Conservation (phyloP, 2,888 invertebrate genomes). For the Balanococcus diminutus region DNA sequence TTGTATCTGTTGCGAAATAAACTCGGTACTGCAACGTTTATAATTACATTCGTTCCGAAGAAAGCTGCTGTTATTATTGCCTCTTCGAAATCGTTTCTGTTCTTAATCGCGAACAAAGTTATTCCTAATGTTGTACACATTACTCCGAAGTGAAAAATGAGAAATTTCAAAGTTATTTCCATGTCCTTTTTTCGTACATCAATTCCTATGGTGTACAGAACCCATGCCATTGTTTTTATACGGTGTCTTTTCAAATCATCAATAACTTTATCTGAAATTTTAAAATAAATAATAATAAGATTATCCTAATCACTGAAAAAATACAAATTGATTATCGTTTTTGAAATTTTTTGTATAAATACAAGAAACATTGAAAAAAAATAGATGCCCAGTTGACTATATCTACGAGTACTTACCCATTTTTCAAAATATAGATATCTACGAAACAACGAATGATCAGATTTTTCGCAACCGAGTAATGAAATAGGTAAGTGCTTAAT, state of each 20-base stretch:
- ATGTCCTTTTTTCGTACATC: too few relatives aligned
- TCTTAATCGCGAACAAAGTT: background rate
- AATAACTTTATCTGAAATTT: background rate
- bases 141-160: background rate
- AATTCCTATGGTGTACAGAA: background rate
- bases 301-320: background rate
- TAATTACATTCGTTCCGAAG: background rate
- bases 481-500: too few relatives aligned
- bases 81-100: conserved; percentile 13
- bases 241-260: background rate
- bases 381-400: too few relatives aligned
- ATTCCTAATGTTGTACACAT: background rate
- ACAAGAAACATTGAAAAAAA: too few relatives aligned
- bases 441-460: background rate
- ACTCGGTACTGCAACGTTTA: background rate
- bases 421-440: background rate
- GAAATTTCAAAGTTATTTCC: background rate
- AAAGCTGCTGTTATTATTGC: conserved; percentile 24
- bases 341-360: too few relatives aligned
- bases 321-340: background rate
- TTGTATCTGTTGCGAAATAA: background rate
- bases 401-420: too few relatives aligned
- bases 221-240: background rate
- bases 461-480: background rate
- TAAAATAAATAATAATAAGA: background rate